These are phyloP conservation scores for Porites lutea DNA, from an alignment of 64 coral and sea anemone species.

Conservation along the genomic window DNA sequence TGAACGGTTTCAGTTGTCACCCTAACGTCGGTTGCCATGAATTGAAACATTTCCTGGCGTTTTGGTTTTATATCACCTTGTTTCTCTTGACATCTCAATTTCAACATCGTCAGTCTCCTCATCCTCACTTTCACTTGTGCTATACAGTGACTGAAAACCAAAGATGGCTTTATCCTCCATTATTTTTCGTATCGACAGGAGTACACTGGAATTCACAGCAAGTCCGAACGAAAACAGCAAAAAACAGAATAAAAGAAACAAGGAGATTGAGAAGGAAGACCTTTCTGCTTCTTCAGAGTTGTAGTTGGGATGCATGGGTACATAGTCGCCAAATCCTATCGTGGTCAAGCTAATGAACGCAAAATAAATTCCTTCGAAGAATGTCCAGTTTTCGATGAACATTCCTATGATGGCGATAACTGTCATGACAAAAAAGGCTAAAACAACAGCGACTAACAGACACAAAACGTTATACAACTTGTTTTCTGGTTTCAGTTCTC, in stretches of 20 bases:
- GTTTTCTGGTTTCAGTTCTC: constrained; percentile 31
- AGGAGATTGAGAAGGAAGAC: constrained; percentile 81
- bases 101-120: background rate
- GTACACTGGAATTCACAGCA: constrained; percentile 81
- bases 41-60: no score
- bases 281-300: constrained; percentile 56
- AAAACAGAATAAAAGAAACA: constrained; percentile 92
- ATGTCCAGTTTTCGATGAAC: constrained; percentile 83
- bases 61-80: background rate
- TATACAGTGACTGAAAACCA: constrained; percentile 87
- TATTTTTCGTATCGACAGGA: constrained; percentile 83
- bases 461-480: constrained; percentile 76
- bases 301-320: constrained; percentile 86
- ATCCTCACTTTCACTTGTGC: constrained; percentile 61
- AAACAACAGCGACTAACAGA: constrained; percentile 48
- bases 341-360: constrained; percentile 93
- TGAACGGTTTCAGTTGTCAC: no score
- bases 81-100: background rate
- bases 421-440: constrained; percentile 74
- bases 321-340: constrained; percentile 93
- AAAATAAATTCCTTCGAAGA: constrained; percentile 91
- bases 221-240: constrained; percentile 91
- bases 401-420: constrained; percentile 76
- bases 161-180: constrained; percentile 83
- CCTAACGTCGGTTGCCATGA: no score